Evolutionary conservation across 2,888 invertebrate species (phyloP), one percentile per base, ranked within the genome.

Genomic region (Eupithecia subfuscata): DNA sequence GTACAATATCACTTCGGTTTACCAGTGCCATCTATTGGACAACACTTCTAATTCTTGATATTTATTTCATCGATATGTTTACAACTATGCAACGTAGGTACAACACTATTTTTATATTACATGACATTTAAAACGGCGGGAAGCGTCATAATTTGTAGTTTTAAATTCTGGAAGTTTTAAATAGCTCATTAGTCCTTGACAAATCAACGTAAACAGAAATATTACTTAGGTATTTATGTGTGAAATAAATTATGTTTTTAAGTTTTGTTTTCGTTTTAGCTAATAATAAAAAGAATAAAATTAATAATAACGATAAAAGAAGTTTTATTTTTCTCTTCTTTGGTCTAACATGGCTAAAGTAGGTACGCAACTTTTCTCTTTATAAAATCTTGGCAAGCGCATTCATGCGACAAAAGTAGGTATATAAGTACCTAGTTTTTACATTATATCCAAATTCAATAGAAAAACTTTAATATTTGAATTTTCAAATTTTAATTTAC

Each of bases 111-210:
- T 40, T 71, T 76, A 73, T 71, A 76, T 76, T 75, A 75, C 64
- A 75, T 82, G 80, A 76, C 82, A 82, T 77, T 70, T 70, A 81
- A 82, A 84, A 83, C 84, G 86, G 85, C 86, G 86, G 86, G 85
- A 87, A 75, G 77, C 69, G 80, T 81, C 75, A 78, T 75, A 68
- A 74, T 79, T 80, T 80, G 71, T 74, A 71, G 75, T 80, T 79
- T 70, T 69, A 67, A 70, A 67, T 75, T 73, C 75, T 75, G 77
- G 30, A 77, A 77, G 16, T 22, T 67, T 67, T 12, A 67, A 68
- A 37, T 67, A 40, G 22, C 22, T 16, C 16, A 16, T 68, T 45
- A 68, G 22, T 43, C 11, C 43, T 43, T 22, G 34, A 16, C 2
- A 18, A 67, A 37, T n/a, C 14, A n/a, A 68, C 43, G 43, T 68